Percentiles rank a stretch among this genome's conserved stretches.
phyloP scores from a whole-genome alignment of 2,797 vertebrate species.

The Hippocampus kuda region DNA sequence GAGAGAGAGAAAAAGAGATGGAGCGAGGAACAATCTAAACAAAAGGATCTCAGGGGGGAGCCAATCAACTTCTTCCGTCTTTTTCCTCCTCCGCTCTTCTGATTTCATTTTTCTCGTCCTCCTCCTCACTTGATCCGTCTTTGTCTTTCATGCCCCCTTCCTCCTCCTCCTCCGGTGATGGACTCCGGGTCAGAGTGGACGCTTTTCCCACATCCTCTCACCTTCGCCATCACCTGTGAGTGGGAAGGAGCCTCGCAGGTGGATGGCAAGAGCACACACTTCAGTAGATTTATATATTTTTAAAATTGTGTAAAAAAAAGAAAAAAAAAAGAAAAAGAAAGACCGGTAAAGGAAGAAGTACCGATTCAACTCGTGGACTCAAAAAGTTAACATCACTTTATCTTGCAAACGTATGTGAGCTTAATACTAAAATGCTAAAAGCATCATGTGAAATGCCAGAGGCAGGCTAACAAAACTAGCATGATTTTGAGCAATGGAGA shows the following conservation, averaged over 20 bases:
- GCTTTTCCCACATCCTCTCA: constrained; percentile 51
- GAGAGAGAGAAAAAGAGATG: constrained; percentile 42
- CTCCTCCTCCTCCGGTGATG: constrained; percentile 56
- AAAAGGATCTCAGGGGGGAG: constrained; percentile 59
- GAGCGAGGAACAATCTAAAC: constrained; percentile 63
- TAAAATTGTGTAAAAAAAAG: too few relatives aligned
- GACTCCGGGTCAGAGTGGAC: constrained; percentile 63
- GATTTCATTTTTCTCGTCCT: constrained; percentile 50
- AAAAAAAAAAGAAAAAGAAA: neutral
- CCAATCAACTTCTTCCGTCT: constrained; percentile 67
- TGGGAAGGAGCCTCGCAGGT: neutral
- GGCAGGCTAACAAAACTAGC: too few relatives aligned
- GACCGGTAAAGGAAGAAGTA: neutral
- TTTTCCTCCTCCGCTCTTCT: constrained; percentile 53
- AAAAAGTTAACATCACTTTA: too few relatives aligned
- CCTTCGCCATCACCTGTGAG: neutral
- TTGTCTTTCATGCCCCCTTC: constrained; percentile 60
- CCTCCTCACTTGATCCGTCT: constrained; percentile 57
- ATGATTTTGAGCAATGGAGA: neutral
- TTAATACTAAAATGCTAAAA: neutral
- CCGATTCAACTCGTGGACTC: neutral
- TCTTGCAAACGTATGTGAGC: neutral
- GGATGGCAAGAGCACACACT: neutral
- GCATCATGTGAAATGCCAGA: neutral
- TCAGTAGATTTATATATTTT: too few relatives aligned